Evolutionary conservation across 1,140 invertebrate species (phyloP).

Genomic region (Helicoverpa zea): DNA sequence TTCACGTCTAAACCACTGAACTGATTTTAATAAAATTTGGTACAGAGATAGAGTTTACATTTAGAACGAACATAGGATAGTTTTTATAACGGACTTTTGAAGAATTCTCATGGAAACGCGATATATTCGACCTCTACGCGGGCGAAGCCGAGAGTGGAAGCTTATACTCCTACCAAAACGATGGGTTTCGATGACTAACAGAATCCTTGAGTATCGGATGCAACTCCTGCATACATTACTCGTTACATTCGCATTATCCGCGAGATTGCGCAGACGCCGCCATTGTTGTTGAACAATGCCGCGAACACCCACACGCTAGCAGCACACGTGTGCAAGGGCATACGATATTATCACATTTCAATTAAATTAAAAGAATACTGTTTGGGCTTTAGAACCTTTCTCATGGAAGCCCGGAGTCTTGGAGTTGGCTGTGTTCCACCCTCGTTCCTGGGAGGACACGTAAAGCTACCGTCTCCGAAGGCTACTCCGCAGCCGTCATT

Average conservation of each 20-base stretch:
- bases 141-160: too few relatives aligned
- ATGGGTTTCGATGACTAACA: constrained; percentile 64
- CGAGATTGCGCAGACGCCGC: constrained; percentile 72
- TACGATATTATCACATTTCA: not conserved
- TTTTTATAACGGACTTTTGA: too few relatives aligned
- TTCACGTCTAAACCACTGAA: too few relatives aligned
- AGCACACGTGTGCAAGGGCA: constrained; percentile 27
- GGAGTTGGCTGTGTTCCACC: too few relatives aligned
- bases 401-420: too few relatives aligned
- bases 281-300: constrained; percentile 78
- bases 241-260: constrained; percentile 61
- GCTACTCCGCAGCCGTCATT: too few relatives aligned
- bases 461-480: too few relatives aligned
- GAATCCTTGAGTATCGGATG: constrained; percentile 72
- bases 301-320: constrained; percentile 56
- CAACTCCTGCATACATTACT: constrained; percentile 74
- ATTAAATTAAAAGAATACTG: not conserved
- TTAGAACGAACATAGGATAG: too few relatives aligned
- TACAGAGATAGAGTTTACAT: not conserved
- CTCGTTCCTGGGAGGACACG: too few relatives aligned
- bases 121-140: too few relatives aligned
- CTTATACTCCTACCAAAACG: constrained; percentile 23
- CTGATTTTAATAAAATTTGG: too few relatives aligned
- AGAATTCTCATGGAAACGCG: too few relatives aligned
- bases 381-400: not conserved